Evolutionary conservation across 1,140 invertebrate genomes (phyloP).

Genomic region (Nylanderia fulva): DNA sequence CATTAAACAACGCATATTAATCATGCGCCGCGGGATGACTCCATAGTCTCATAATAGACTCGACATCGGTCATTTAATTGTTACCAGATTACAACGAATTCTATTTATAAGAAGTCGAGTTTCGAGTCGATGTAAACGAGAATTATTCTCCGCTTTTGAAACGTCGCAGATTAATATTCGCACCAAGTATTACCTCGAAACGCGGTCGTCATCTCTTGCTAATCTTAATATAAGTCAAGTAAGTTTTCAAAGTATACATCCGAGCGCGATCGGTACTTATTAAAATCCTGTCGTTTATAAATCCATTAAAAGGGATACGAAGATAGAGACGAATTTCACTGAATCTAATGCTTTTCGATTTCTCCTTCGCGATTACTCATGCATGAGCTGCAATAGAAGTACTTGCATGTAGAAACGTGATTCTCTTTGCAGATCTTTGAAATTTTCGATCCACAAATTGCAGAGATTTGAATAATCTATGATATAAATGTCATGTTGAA

Average conservation of each 20-base stretch:
- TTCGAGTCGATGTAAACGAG: neutral
- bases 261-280: conserved; percentile 24
- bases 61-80: conserved; percentile 30
- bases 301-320: conserved; percentile 20
- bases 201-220: conserved; percentile 1
- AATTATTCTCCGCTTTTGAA: neutral
- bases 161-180: conserved; percentile 17
- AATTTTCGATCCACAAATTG: neutral
- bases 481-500: neutral
- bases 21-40: neutral
- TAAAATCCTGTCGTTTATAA: conserved; percentile 16
- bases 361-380: conserved; percentile 18
- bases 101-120: conserved; percentile 19
- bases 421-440: neutral
- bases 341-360: neutral
- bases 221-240: conserved; percentile 12
- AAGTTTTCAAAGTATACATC: neutral
- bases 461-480: neutral
- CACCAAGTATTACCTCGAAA: neutral
- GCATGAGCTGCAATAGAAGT: conserved; percentile 20
- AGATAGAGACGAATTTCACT: neutral
- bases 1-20: neutral
- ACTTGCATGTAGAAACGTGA: neutral
- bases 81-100: conserved; percentile 10
- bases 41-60: conserved; percentile 28